Base-by-base conservation (phyloP, 2,888 invertebrate genomes). In the Stenoptilia bipunctidactyla region DNA sequence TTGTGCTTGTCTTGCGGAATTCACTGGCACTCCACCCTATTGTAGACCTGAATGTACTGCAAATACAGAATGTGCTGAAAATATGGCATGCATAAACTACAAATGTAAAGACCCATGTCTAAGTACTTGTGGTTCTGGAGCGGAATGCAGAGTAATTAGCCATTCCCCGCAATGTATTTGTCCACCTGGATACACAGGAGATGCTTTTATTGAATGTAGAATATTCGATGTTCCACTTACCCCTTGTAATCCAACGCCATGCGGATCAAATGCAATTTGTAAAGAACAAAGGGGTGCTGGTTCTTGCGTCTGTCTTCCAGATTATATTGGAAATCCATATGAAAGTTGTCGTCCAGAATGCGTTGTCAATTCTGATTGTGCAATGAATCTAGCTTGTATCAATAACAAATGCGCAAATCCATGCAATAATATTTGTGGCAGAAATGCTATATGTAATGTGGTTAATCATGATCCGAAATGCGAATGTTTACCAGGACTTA, bases 341-440 rank as follows among this genome's bases (percentile, higher is more conserved):
- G 90, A 90, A 67, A 90, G 90, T 20, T 92, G 92, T 62, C 86
- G 90, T 38, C 92, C 92, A 5, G 92, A 92, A 69, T 92, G 92
- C 61, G 75, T 88, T 0, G 72, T 90, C 3, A 92, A 91, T 66
- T 88, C 90, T 1, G 92, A 92, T 55, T 92, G 92, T 62, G 68
- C 88, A 2, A 85, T 87, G 1, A 90, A 90, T 55, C 85, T 87
- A 52, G 91, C 92, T 1, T 93, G 93, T 51, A 86, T 90, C 36
- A 87, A 88, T 55, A 89, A 88, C 53, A 91, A 91, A 70, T 93
- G 93, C 59, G 80, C 85, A 57, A 89, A 91, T 66, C 92, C 92
- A 8, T 92, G 92, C 53, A 88, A 87, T 0, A 91, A 91, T 49
- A 88, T 89, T 40, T 93, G 93, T 58, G 92, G 92, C 10, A 85